Percentiles rank a stretch among this genome's conserved stretches.
These are phyloP conservation scores for Hymenochirus boettgeri DNA, from an alignment of 2,113 vertebrate genomes.

Conservation along the genomic window DNA sequence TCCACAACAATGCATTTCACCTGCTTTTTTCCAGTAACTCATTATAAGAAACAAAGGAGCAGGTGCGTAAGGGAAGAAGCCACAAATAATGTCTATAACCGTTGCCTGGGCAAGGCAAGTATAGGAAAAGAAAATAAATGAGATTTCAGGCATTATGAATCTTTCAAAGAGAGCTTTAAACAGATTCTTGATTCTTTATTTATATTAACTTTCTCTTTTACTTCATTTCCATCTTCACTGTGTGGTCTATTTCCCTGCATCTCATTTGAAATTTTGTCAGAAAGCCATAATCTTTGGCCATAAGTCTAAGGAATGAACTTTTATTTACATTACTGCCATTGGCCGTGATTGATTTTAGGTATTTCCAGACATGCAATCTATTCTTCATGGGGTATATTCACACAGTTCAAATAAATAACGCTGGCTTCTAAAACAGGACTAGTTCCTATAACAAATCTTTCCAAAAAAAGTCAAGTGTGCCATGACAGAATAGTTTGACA, in stretches of 20 bases:
- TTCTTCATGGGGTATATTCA: neutral
- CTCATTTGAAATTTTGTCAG: slow-evolving; percentile 1
- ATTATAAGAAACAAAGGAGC: slow-evolving; percentile 3
- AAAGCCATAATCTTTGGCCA: neutral
- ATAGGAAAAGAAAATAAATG: slow-evolving; percentile 1
- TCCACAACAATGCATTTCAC: slow-evolving; percentile 2
- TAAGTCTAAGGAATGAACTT: neutral
- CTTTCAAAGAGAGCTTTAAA: slow-evolving; percentile 1
- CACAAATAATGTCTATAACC: slow-evolving; percentile 5
- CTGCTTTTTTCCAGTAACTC: neutral
- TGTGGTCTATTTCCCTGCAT: neutral
- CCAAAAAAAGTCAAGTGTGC: neutral
- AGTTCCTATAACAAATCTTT: neutral
- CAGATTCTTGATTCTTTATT: slow-evolving; percentile 1
- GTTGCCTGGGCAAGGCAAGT: neutral
- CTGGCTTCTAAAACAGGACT: neutral
- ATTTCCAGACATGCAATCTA: neutral
- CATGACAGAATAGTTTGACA: neutral
- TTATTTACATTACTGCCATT: slow-evolving; percentile 2
- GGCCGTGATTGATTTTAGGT: neutral
- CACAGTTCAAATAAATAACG: neutral
- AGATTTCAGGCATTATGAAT: slow-evolving; percentile 5
- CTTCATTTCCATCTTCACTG: neutral
- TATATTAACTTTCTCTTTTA: slow-evolving; percentile 4
- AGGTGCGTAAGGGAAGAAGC: neutral